Base-by-base conservation (phyloP, 1,140 invertebrate species). In the Papilio polyxenes region DNA sequence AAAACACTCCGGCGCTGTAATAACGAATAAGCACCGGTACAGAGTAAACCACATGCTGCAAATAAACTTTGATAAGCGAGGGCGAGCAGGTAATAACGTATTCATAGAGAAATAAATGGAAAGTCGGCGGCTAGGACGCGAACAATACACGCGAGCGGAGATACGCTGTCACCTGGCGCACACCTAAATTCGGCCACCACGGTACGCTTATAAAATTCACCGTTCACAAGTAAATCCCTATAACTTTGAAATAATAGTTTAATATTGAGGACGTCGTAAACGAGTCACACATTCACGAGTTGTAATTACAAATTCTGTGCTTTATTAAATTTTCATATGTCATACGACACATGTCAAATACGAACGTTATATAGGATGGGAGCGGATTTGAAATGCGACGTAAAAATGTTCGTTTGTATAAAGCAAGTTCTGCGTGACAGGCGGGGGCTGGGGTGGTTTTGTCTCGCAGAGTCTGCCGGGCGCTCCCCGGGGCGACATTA, bases 91-190 rank as follows among this genome's bases (percentile, higher is more conserved):
- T 94, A 94, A 94, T 94, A 94, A 94, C 93, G 93, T 94, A 94
- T 94, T 94, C 93, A 94, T 94, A 94, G 92, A 93, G 93, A 94
- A 94, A 94, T 93, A 93, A 94, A 94, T 94, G 93, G 92, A 93
- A 94, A 94, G 93, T 94, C 92, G 91, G 88, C 89, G 91, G 93
- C 91, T 93, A 93, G 92, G 90, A 93, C 89, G 90, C 86, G 91
- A 92, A 93, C 92, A 93, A 93, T 92, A 91, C 90, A 88, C 87
- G 89, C 88, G 82, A 89, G 84, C 87, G 80, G 89, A 92, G 91
- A 93, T 92, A 91, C 88, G 92, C 89, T 93, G 92, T 94, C 93
- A 93, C 87, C 84, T 86, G 84, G 75, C 81, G 82, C 84, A 83
- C 82, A 85, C 86, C 88, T 85, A 88, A 92, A 92, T 91, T 89